phyloP scores from a whole-genome alignment of 2,888 invertebrate species.

The Agelastica alni region DNA sequence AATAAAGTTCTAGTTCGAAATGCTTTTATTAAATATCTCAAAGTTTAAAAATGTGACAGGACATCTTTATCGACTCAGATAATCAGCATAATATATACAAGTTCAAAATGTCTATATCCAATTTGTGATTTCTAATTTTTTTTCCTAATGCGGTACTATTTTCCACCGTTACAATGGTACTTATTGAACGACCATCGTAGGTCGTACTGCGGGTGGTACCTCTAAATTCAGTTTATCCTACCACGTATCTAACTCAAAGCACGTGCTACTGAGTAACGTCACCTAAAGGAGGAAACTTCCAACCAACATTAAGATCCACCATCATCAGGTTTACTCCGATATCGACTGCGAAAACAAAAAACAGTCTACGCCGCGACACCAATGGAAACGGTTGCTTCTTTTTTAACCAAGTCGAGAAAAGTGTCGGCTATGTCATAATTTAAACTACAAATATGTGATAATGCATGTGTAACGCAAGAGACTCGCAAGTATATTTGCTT shows the following conservation, averaged over 20 bases:
- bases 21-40: too few relatives aligned
- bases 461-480: conserved; percentile 1
- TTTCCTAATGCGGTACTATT: too few relatives aligned
- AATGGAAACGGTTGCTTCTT: conserved; percentile 14
- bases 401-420: conserved; percentile 3
- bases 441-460: conserved; percentile 13
- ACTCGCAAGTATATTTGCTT: background rate
- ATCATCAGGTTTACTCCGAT: conserved; percentile 7
- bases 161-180: too few relatives aligned
- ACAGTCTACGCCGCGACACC: conserved; percentile 16
- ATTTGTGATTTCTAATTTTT: too few relatives aligned
- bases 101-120: too few relatives aligned
- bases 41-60: too few relatives aligned
- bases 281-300: conserved; percentile 15
- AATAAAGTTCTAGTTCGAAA: too few relatives aligned
- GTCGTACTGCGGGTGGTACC: conserved; percentile 16
- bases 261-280: conserved; percentile 23
- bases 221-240: conserved; percentile 14
- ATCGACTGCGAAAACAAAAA: conserved; percentile 10
- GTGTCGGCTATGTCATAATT: conserved; percentile 12
- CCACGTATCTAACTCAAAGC: conserved; percentile 20
- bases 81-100: too few relatives aligned
- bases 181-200: too few relatives aligned
- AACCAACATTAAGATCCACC: conserved; percentile 17
- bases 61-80: too few relatives aligned